Evolutionary conservation across 2,797 vertebrate species (phyloP), one percentile per base, ranked within the genome.

Genomic region (Hippoglossus hippoglossus): DNA sequence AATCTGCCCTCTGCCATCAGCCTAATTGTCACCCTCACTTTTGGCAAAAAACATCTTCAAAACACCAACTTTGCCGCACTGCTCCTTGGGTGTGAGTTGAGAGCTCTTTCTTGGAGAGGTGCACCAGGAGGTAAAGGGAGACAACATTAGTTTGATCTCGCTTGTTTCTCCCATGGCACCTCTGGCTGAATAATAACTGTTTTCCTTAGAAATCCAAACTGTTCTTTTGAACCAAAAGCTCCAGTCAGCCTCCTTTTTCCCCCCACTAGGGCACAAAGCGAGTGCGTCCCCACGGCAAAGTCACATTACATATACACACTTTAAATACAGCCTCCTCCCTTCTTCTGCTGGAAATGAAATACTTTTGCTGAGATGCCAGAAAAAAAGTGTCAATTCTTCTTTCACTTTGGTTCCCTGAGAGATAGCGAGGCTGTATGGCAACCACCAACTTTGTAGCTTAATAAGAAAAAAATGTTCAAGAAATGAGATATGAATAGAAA

Each of bases 131-230:
- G 26, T n/a, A 69, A 70, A 46, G 2, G 41, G 41, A 18, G 44
- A 46, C 44, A 19, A 71, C 16, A 55, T 31, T 51, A 75, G 41
- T 76, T 64, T 73, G 51, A 79, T 72, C 67, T 63, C 57, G 56
- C 25, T 49, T 56, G 44, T 47, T 24, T 69, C 34, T 76, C 67
- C 73, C 59, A n/a, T 55, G 76, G 76, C 50, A 61, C 28, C 26
- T 60, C 46, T 41, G 22, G 58, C 79, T 84, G 63, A 34, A 65
- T 77, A 82, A 81, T 67, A 19, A 46, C 44, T 7, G 16, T 65
- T 81, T 81, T 56, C 62, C 53, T 53, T 46, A 46, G 44, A 39
- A 81, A 72, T 64, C 26, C 47, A 5, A 77, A 52, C 28, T 46
- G 16, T 46, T 19, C 6, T 46, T 46, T 19, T 46, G 16, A 46